Percentiles rank a stretch among this genome's conserved stretches.
These are phyloP conservation scores for Auanema sp. DNA, from an alignment of 2,888 invertebrate species.

Conservation along the genomic window DNA sequence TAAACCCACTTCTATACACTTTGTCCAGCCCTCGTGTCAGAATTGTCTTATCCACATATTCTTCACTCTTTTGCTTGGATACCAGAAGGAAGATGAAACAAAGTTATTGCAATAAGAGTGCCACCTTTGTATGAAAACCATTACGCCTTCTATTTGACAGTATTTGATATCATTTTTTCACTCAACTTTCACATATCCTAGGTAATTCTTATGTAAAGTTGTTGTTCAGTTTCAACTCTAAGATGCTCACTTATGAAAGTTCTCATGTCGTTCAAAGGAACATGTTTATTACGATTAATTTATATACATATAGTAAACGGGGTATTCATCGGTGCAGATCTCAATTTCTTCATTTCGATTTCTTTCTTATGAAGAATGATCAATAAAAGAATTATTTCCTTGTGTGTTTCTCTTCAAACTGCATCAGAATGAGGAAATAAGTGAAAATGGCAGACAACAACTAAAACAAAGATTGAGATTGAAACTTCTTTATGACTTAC, in stretches of 20 bases:
- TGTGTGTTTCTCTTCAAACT: slow-evolving; percentile 16
- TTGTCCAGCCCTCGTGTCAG: slow-evolving; percentile 46
- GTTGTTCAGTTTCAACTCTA: too few species aligned
- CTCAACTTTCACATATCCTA: too few species aligned
- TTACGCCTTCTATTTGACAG: too few species aligned
- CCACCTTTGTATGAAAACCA: slow-evolving; percentile 7
- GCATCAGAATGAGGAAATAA: slow-evolving; percentile 41
- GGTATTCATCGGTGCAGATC: too few species aligned
- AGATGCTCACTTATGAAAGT: too few species aligned
- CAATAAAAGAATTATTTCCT: too few species aligned
- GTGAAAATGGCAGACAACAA: slow-evolving; percentile 45
- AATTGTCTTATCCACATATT: slow-evolving; percentile 10
- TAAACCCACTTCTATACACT: slow-evolving; percentile 59
- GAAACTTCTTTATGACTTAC: slow-evolving; percentile 21
- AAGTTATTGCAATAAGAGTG: slow-evolving; percentile 14
- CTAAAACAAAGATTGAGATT: slow-evolving; percentile 22
- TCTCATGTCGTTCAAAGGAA: not conserved
- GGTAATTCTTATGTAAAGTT: too few species aligned
- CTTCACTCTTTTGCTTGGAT: slow-evolving; percentile 8
- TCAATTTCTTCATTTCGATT: not conserved
- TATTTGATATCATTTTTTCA: too few species aligned
- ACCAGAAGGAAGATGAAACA: slow-evolving; percentile 16
- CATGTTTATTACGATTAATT: not conserved
- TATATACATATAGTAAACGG: not conserved
- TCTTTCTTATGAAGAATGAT: not conserved